Evolutionary conservation across 2,113 vertebrate species (phyloP).

Genomic region (Myrmophylax atrothorax): DNA sequence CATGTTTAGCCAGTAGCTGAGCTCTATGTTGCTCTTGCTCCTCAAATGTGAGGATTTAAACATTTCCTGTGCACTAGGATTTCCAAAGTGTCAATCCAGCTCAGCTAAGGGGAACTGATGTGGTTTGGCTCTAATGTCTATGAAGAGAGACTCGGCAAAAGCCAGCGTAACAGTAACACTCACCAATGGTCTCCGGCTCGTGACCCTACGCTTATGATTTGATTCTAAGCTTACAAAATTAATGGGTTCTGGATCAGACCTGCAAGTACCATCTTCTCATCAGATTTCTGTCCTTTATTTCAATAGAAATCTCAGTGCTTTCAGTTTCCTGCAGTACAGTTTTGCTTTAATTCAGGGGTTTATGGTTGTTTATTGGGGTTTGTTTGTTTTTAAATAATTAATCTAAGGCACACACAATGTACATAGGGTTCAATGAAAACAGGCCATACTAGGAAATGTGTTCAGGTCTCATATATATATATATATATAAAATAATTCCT

Average conservation of each 20-base stretch:
- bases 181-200: not conserved
- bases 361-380: not conserved
- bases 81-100: conserved; percentile 42
- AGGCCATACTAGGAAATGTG: not conserved
- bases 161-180: not conserved
- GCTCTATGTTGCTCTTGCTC: not conserved
- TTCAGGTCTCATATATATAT: not conserved
- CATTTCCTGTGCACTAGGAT: not conserved
- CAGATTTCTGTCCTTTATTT: not conserved
- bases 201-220: not conserved
- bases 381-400: not conserved
- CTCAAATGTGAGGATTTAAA: conserved; percentile 2
- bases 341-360: not conserved
- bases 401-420: not conserved
- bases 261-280: not conserved
- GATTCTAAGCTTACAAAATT: not conserved
- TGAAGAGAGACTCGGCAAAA: not conserved
- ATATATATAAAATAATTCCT: not conserved
- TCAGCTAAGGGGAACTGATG: conserved; percentile 24
- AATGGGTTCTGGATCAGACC: not conserved
- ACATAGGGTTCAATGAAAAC: not conserved
- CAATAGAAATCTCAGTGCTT: not conserved
- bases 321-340: not conserved
- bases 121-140: not conserved
- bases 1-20: not conserved